A percentile compares a stretch with the other conserved stretches of the same genome.
Evolutionary conservation across 2,888 invertebrate species (phyloP).

Genomic region (Noctua fimbriata): DNA sequence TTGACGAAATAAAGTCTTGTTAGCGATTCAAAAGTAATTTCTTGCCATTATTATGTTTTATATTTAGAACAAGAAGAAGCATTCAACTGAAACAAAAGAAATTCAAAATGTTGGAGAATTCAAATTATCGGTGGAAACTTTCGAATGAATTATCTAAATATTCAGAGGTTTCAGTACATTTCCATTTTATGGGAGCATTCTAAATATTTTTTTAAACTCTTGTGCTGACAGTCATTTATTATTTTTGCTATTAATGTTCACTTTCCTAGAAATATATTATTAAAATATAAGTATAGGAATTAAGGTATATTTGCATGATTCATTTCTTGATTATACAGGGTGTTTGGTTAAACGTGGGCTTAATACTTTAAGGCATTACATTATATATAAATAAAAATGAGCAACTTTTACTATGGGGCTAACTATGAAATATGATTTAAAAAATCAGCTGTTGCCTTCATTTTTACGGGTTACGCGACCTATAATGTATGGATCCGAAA

Average conservation of each 20-base stretch:
- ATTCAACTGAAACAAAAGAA: conserved; percentile 8
- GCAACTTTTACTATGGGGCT: too few species aligned
- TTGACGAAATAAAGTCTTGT: conserved; percentile 43
- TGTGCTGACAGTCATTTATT: background rate
- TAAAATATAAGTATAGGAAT: background rate
- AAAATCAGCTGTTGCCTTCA: too few species aligned
- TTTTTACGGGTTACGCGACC: too few species aligned
- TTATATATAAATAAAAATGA: too few species aligned
- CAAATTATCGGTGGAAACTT: background rate
- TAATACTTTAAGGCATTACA: too few species aligned
- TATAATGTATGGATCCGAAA: too few species aligned
- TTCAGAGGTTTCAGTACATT: background rate
- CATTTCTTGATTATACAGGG: too few species aligned
- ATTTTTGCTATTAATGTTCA: background rate
- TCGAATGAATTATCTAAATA: conserved; percentile 1
- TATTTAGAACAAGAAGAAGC: background rate
- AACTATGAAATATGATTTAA: too few species aligned
- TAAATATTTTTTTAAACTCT: background rate
- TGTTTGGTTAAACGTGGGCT: too few species aligned
- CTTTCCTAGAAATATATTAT: background rate
- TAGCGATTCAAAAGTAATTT: conserved; percentile 14
- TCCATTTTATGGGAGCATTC: background rate
- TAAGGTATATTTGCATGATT: too few species aligned
- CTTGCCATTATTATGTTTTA: conserved; percentile 26
- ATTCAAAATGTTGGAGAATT: conserved; percentile 14